Percentiles rank a stretch among this genome's conserved stretches.
These are phyloP conservation scores for Acanthaster planci DNA, from an alignment of 35 echinoderm and acorn worm species.

Conservation along the genomic window DNA sequence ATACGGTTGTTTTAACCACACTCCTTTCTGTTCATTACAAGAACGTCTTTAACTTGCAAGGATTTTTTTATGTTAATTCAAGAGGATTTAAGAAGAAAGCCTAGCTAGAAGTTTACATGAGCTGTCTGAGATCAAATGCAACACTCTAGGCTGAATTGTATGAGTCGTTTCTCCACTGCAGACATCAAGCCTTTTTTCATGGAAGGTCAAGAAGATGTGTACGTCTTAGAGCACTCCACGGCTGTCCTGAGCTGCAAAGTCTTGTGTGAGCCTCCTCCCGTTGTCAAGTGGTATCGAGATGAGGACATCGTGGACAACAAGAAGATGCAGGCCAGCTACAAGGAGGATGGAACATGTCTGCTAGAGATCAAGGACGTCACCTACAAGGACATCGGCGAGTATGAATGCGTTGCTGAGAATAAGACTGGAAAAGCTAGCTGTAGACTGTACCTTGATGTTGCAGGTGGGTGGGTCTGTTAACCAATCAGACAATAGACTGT, in stretches of 20 bases:
- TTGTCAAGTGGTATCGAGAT: constrained; percentile 82
- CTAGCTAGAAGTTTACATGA: too few relatives aligned
- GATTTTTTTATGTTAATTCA: too few relatives aligned
- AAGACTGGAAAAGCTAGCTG: constrained; percentile 66
- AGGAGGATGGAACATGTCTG: constrained; percentile 52
- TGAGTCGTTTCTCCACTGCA: neutral
- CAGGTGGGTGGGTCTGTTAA: constrained; percentile 59
- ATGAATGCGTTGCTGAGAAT: constrained; percentile 90
- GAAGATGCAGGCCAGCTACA: constrained; percentile 43
- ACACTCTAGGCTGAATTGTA: neutral
- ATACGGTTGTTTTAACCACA: too few relatives aligned
- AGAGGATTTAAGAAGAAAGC: too few relatives aligned
- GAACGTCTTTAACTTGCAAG: too few relatives aligned
- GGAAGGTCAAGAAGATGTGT: constrained; percentile 79
- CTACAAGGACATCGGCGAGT: constrained; percentile 89
- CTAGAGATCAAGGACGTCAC: constrained; percentile 67
- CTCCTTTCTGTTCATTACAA: too few relatives aligned
- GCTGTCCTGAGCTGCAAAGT: constrained; percentile 69
- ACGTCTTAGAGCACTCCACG: constrained; percentile 50
- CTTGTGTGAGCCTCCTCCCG: constrained; percentile 56
- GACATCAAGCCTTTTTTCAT: constrained; percentile 67
- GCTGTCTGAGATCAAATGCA: too few relatives aligned
- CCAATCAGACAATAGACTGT: neutral
- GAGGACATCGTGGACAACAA: constrained; percentile 64
- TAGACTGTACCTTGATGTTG: constrained; percentile 87